Evolutionary conservation across 1,140 invertebrate species (phyloP).

Genomic region (Formica selysi): DNA sequence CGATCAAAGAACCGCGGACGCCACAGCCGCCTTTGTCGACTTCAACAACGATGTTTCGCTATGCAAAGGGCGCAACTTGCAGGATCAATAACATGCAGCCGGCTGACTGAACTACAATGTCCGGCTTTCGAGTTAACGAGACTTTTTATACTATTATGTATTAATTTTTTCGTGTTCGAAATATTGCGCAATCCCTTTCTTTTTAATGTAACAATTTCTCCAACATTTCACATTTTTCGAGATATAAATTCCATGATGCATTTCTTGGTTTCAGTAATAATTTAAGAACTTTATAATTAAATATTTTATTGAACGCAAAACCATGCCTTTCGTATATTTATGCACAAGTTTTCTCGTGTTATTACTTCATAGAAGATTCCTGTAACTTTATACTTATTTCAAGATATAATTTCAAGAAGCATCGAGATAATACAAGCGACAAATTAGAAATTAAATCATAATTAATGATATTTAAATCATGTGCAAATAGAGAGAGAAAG

Average conservation of each 20-base stretch:
- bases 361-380: background rate
- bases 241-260: too few species aligned
- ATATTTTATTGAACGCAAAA: background rate
- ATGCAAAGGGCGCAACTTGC: conserved; percentile 57
- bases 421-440: background rate
- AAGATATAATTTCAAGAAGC: background rate
- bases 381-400: background rate
- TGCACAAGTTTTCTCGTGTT: background rate
- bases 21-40: conserved; percentile 43
- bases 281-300: background rate
- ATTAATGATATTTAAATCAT: conserved; percentile 10
- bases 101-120: conserved; percentile 29
- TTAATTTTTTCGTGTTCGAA: background rate
- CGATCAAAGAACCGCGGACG: conserved; percentile 38
- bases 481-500: background rate
- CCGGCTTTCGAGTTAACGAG: conserved; percentile 46
- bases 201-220: background rate
- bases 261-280: background rate
- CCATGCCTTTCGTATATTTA: background rate
- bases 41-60: conserved; percentile 24
- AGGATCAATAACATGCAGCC: conserved; percentile 54
- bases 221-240: background rate
- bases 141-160: conserved; percentile 17
- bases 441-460: background rate
- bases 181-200: background rate